Percentiles rank a stretch among this genome's conserved stretches.
Evolutionary conservation across 2,113 vertebrate genomes (phyloP).

Genomic region (Falco punctatus): DNA sequence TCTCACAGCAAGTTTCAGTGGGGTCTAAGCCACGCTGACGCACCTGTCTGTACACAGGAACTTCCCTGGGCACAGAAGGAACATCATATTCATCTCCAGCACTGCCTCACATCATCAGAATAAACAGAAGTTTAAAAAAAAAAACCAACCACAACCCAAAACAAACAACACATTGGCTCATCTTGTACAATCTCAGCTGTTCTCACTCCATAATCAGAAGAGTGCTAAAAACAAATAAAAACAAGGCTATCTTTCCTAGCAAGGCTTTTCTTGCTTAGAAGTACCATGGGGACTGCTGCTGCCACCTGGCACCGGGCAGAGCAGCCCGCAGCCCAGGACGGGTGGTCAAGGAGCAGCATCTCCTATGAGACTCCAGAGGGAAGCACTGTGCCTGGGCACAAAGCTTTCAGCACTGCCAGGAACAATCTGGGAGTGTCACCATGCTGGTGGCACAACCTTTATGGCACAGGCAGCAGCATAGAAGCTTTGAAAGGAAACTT

Average conservation of each 20-base stretch:
- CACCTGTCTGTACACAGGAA: not conserved
- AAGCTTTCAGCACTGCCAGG: not conserved
- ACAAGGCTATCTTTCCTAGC: not conserved
- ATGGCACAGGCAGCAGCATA: not conserved
- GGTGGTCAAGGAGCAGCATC: not conserved
- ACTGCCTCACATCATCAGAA: not conserved
- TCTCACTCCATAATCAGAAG: not conserved
- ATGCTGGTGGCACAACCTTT: not conserved
- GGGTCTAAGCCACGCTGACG: rapidly evolving
- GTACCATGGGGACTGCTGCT: not conserved
- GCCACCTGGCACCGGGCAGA: rapidly evolving
- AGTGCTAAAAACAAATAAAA: slow-evolving; percentile 15
- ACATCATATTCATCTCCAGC: not conserved
- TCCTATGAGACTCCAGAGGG: not conserved
- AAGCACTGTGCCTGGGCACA: rapidly evolving
- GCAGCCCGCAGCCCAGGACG: not conserved
- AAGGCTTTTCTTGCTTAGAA: not conserved
- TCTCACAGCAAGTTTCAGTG: not conserved
- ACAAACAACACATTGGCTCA: not conserved
- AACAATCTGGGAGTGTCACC: not conserved
- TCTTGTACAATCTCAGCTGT: not conserved
- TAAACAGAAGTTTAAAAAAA: not conserved
- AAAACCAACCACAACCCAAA: not conserved
- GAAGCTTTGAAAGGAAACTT: not conserved
- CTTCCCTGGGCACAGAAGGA: not conserved